These are phyloP conservation scores for Eristalinus aeneus DNA, from an alignment of 2,888 invertebrate genomes.

Conservation along the genomic window DNA sequence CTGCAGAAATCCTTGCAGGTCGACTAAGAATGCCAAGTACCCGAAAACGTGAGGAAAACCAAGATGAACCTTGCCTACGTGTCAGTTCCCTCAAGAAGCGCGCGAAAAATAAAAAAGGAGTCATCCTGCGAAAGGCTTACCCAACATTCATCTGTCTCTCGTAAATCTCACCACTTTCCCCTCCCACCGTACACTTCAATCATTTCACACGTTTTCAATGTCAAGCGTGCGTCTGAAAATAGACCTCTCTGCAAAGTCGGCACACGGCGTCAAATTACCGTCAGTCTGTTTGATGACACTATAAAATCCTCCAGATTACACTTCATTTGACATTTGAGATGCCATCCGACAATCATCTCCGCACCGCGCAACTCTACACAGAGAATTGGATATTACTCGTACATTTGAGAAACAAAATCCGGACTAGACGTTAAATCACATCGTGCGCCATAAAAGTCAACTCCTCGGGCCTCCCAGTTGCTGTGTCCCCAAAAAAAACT, in stretches of 20 bases:
- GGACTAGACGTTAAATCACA: slow-evolving; percentile 11
- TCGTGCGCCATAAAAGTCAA: slow-evolving; percentile 17
- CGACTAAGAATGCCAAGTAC: neutral
- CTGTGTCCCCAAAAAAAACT: neutral
- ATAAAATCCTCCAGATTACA: slow-evolving; percentile 1
- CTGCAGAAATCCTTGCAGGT: too few relatives aligned
- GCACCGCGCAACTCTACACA: neutral
- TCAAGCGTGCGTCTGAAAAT: neutral
- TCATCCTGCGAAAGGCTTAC: too few relatives aligned
- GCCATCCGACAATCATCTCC: neutral
- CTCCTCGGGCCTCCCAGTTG: neutral
- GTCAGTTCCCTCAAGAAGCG: neutral
- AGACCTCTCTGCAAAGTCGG: neutral
- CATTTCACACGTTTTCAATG: neutral
- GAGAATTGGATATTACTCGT: neutral
- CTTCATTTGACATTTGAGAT: slow-evolving; percentile 5
- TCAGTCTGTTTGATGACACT: slow-evolving; percentile 2
- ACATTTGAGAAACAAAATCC: slow-evolving; percentile 12
- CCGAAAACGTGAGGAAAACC: too few relatives aligned
- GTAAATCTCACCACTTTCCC: neutral
- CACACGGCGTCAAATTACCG: neutral
- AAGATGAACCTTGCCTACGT: neutral
- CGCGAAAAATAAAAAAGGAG: too few relatives aligned
- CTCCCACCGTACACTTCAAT: neutral
- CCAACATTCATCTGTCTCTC: neutral